Evolutionary conservation across 1,140 invertebrate species (phyloP).

Genomic region (Geopemphigus sp.): DNA sequence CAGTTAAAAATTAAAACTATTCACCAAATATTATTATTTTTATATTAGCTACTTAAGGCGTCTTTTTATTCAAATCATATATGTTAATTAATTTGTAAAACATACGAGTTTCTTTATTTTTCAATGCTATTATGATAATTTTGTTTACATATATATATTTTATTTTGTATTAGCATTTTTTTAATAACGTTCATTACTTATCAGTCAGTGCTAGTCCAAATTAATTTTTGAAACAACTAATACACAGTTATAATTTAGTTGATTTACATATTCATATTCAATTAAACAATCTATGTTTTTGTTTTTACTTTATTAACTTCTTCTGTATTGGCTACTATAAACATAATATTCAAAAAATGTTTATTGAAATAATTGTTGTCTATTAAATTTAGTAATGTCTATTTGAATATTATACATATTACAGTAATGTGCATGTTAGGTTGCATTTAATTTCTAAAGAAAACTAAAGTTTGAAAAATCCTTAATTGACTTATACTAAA

Average conservation of each 20-base stretch:
- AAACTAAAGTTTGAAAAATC: too few relatives aligned
- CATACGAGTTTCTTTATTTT: too few relatives aligned
- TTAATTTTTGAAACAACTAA: too few relatives aligned
- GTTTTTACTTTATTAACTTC: background rate
- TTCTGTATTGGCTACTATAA: background rate
- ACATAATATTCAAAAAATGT: background rate
- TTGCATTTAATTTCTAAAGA: too few relatives aligned
- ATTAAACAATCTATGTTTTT: background rate
- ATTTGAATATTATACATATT: too few relatives aligned
- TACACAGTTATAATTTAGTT: background rate
- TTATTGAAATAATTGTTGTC: background rate
- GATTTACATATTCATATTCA: background rate
- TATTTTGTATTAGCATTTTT: background rate
- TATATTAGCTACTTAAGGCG: background rate
- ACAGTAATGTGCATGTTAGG: too few relatives aligned
- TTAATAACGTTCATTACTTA: background rate
- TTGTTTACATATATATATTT: background rate
- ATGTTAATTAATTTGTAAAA: background rate
- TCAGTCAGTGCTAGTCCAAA: too few relatives aligned
- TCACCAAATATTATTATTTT: background rate
- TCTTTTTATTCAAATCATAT: background rate
- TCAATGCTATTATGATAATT: too few relatives aligned
- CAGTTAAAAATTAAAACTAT: background rate
- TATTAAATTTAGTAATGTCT: background rate
- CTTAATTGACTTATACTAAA: too few relatives aligned